Base-by-base conservation (phyloP, 2,113 vertebrate genomes). In the Platanista minor region DNA sequence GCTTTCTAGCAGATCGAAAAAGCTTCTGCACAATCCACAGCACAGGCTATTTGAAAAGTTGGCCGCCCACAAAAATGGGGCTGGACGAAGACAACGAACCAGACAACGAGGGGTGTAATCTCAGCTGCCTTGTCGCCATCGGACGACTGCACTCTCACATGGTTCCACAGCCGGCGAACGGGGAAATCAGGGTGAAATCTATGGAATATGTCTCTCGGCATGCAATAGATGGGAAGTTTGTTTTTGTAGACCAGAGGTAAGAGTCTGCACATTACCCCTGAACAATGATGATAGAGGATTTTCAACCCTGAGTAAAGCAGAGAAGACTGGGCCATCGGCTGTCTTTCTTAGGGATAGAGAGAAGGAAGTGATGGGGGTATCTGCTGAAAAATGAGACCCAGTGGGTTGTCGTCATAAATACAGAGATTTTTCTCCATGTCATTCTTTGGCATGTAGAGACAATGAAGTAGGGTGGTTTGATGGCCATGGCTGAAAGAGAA, bases 11-110 rank as follows among this genome's bases (percentile, higher is more conserved):
- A 49, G 99, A 99, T 98, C 99, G 99, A 85, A 99, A 99, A 98
- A 99, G 99, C 98, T 99, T 99, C 99, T 99, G 99, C 99, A 99
- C 99, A 96, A 99, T 99, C 98, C 99, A 99, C 98, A 99, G 99
- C 98, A 99, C 99, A 15, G 99, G 99, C 94, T 99, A 99, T 98
- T 97, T 99, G 97, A 99, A 99, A 98, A 99, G 99, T 98, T 99
- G 99, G 99, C 99, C 99, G 0, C 99, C 99, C 67, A 99, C 99
- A 36, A 99, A 99, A 98, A 99, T 99, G 99, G 99, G 99, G 21
- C 98, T 99, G 57, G 99, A 99, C 0, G 99, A 99, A 95, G 99
- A 99, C 97, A 99, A 99, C 1, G 99, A 99, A 90, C 99, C 99
- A 0, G 99, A 99, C 98, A 99, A 99, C 1, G 99, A 99, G 98